Conservation (phyloP, 2,888 invertebrate species). For the Drosophila yooni region DNA sequence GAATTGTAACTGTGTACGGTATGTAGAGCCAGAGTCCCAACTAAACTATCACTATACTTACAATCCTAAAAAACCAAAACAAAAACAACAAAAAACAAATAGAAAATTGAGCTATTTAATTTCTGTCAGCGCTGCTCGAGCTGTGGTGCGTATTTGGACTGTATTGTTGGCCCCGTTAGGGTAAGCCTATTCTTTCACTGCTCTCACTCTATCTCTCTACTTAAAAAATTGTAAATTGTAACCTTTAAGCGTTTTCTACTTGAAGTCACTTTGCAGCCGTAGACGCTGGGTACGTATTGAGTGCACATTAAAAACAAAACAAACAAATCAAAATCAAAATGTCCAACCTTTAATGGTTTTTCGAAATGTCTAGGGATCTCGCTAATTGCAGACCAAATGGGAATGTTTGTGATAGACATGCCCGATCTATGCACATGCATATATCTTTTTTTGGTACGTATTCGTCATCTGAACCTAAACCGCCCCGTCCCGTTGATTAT, state of each 20-base stretch:
- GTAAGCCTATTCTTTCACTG: constrained; percentile 64
- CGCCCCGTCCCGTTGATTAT: constrained; percentile 19
- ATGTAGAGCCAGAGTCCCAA: constrained; percentile 52
- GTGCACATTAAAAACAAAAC: constrained; percentile 39
- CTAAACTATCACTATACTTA: constrained; percentile 32
- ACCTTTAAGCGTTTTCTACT: constrained; percentile 62
- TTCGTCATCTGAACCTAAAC: constrained; percentile 34
- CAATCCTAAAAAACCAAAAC: constrained; percentile 18
- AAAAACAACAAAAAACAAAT: constrained; percentile 1
- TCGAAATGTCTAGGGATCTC: constrained; percentile 43
- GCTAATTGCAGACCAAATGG: constrained; percentile 30
- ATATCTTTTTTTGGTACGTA: constrained; percentile 57
- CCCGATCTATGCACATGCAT: constrained; percentile 24
- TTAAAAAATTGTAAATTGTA: constrained; percentile 40
- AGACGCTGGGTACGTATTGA: constrained; percentile 68
- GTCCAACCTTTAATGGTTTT: constrained; percentile 34
- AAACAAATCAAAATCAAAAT: constrained; percentile 14
- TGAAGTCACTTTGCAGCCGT: constrained; percentile 70
- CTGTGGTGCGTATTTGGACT: constrained; percentile 36
- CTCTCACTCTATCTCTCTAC: constrained; percentile 33
- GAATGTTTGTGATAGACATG: constrained; percentile 44
- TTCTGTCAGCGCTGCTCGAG: constrained; percentile 45
- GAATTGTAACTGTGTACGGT: constrained; percentile 51
- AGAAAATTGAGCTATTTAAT: constrained; percentile 31
- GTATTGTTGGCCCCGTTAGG: constrained; percentile 62